Base-by-base conservation (phyloP, 1,140 invertebrate genomes). In the Listronotus oregonensis region DNA sequence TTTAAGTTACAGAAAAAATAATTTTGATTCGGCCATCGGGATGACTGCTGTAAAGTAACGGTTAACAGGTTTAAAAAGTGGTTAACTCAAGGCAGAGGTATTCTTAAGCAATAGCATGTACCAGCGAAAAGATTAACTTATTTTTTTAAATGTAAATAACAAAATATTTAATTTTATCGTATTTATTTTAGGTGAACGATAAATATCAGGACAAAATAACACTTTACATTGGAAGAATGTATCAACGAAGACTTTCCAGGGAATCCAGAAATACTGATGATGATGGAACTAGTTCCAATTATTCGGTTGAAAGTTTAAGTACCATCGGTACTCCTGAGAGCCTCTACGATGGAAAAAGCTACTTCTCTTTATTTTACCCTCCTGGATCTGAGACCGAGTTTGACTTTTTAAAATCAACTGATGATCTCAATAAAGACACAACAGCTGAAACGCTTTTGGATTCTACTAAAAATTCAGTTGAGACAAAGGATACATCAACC, bases 141-240 rank as follows among this genome's bases (percentile, higher is more conserved):
- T 3, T 5, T 27, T 3, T 27, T 27, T 27, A 3, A 27, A 1
- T 27, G 5, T 5, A 27, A 27, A 27, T 27, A 27, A 27, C 21
- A 27, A 27, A 1, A 3, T 1, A 27, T 27, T 27, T 27, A 27
- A 27, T 27, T 3, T 27, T 3, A 27, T 5, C 21, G 21, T 27
- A 27, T 27, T 27, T 27, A 27, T 39, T 42, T 37, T 32, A 65
- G 64, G 56, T 65, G 10, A 50, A 50, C 21, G 46, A 65, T 27
- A 70, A 66, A 58, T 70, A 66, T 31, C 54, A 66, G 8, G 50
- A 56, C 37, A 42, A 60, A 40, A 39, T 70, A 14, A 54, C 49
- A 11, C 52, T 64, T 50, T 70, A 59, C 51, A 56, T 64, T 12
- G 39, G 15, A 18, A 58, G 68, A 9, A 70, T 70, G 34, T 64